Conservation (phyloP, 2,888 invertebrate genomes). For the Onthophagus sagittarius region DNA sequence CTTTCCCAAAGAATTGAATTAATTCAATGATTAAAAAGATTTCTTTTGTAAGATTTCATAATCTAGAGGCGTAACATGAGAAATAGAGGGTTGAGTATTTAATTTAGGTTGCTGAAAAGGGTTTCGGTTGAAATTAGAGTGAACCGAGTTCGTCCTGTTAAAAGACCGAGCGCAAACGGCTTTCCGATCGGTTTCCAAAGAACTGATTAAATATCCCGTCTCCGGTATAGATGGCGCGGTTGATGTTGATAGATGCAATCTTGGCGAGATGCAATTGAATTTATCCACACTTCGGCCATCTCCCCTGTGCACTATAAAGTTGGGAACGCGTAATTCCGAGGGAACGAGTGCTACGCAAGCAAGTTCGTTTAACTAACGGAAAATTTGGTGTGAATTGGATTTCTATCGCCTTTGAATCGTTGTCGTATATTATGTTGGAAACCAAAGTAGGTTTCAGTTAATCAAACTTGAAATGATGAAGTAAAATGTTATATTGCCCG, state of each 20-base stretch:
- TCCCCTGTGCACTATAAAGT: neutral
- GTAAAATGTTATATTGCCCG: too few species aligned
- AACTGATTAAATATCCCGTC: constrained; percentile 10
- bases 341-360: neutral
- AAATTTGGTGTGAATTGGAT: neutral
- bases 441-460: too few species aligned
- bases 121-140: neutral
- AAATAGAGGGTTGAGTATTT: too few species aligned
- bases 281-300: neutral
- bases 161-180: constrained; percentile 8
- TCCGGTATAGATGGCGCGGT: constrained; percentile 8
- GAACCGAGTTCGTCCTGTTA: neutral
- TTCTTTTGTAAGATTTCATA: too few species aligned
- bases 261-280: constrained; percentile 9
- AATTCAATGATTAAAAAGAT: too few species aligned
- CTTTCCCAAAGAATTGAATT: too few species aligned
- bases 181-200: constrained; percentile 1
- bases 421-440: too few species aligned
- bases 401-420: neutral
- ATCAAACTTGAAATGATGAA: too few species aligned
- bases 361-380: neutral
- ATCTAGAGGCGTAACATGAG: too few species aligned
- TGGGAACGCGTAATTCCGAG: neutral
- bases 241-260: constrained; percentile 14
- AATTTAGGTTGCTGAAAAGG: neutral